phyloP scores from a whole-genome alignment of 2,113 vertebrate genomes.

The Datnioides undecimradiatus region DNA sequence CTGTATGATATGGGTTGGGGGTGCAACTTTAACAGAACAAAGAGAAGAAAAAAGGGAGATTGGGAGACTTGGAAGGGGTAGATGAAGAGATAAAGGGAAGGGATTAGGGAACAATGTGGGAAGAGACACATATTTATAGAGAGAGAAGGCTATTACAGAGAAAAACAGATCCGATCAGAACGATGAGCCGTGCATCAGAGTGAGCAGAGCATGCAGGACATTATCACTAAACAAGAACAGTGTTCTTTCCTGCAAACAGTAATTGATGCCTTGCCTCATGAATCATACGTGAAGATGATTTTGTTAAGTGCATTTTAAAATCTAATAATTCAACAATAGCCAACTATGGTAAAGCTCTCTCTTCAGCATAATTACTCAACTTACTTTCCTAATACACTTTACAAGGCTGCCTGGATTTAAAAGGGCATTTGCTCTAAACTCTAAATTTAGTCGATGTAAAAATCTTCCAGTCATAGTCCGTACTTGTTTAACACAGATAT shows the following conservation, averaged over 20 bases:
- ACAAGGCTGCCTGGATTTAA: constrained; percentile 12
- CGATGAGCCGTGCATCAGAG: neutral
- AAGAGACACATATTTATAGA: neutral
- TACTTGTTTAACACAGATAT: constrained; percentile 40
- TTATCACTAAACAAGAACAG: neutral
- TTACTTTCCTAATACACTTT: neutral
- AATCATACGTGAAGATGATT: neutral
- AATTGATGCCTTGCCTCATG: constrained; percentile 15
- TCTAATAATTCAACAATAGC: neutral
- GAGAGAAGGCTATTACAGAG: neutral
- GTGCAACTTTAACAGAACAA: neutral
- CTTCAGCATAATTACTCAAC: neutral
- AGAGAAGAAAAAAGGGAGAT: neutral
- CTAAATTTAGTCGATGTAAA: constrained; percentile 30
- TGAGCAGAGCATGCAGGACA: neutral
- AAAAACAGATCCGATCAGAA: neutral
- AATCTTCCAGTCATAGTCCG: constrained; percentile 29
- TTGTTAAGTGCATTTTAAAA: neutral
- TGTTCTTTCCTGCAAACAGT: constrained; percentile 1
- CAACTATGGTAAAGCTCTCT: constrained; percentile 12
- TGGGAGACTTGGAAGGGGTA: neutral
- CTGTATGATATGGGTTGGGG: neutral
- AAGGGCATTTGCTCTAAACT: constrained; percentile 3
- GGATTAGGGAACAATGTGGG: neutral
- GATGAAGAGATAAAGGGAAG: constrained; percentile 5